phyloP scores from a whole-genome alignment of 1,140 invertebrate genomes.

The Luehdorfia chinensis region DNA sequence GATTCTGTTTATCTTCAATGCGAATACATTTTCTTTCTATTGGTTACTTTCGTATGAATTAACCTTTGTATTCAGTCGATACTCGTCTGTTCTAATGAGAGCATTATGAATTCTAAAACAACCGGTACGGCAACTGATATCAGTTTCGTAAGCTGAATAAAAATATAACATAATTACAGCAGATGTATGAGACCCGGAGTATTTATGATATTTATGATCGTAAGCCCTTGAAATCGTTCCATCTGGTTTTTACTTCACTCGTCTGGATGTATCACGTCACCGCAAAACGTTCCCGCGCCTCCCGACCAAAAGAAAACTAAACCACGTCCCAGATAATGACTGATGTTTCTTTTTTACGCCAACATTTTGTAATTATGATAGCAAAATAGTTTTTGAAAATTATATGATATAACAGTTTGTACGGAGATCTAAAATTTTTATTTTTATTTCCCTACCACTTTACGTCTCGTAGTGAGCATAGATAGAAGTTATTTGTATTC shows the following conservation, averaged over 20 bases:
- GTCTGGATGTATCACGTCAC: background rate
- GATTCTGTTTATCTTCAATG: too few relatives aligned
- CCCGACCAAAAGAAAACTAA: slow-evolving; percentile 9
- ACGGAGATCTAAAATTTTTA: background rate
- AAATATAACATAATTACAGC: slow-evolving; percentile 13
- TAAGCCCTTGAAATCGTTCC: slow-evolving; percentile 29
- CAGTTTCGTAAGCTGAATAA: too few relatives aligned
- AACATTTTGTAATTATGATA: too few relatives aligned
- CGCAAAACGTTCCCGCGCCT: slow-evolving; percentile 4
- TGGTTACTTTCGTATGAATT: background rate
- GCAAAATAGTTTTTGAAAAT: too few relatives aligned
- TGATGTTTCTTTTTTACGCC: background rate
- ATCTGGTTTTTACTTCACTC: slow-evolving; percentile 24
- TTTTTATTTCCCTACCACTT: background rate
- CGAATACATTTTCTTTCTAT: too few relatives aligned
- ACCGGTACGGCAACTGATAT: too few relatives aligned
- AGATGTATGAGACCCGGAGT: slow-evolving; percentile 12
- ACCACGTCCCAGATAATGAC: slow-evolving; percentile 1
- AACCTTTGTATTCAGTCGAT: too few relatives aligned
- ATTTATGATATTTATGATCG: slow-evolving; percentile 19
- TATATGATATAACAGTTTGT: too few relatives aligned
- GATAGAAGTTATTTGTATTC: background rate
- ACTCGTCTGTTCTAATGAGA: too few relatives aligned
- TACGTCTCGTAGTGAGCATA: background rate
- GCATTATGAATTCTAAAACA: too few relatives aligned